These are phyloP conservation scores for Cheiracanthium punctorium DNA, from an alignment of 2,888 invertebrate species.

Conservation along the genomic window DNA sequence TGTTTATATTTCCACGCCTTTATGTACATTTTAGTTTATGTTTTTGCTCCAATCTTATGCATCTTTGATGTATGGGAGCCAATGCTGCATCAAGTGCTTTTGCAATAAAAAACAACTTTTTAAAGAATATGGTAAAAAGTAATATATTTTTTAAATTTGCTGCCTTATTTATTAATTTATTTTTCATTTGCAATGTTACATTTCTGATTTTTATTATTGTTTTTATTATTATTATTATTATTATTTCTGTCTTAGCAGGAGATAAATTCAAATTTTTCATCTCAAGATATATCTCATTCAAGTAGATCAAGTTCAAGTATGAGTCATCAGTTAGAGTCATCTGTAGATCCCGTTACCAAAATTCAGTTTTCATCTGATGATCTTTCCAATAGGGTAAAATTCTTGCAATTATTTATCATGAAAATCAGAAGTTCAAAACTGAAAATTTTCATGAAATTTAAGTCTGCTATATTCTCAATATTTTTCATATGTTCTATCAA, in stretches of 20 bases:
- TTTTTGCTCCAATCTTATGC: too few relatives aligned
- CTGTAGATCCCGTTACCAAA: background rate
- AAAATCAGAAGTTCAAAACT: too few relatives aligned
- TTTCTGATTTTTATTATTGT: background rate
- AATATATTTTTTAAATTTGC: background rate
- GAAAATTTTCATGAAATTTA: too few relatives aligned
- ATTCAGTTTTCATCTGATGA: background rate
- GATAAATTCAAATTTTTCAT: constrained; percentile 18
- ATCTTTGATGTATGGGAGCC: too few relatives aligned
- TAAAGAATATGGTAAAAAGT: too few relatives aligned
- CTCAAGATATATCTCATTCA: constrained; percentile 31
- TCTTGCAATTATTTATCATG: background rate
- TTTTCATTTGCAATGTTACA: background rate
- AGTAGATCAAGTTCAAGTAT: constrained; percentile 27
- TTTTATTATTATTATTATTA: background rate
- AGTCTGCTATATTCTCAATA: too few relatives aligned
- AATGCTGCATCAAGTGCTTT: too few relatives aligned
- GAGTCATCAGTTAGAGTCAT: background rate
- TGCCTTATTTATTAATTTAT: background rate
- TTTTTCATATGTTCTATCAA: too few relatives aligned
- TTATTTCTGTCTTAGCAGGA: constrained; percentile 13
- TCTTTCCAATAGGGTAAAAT: background rate
- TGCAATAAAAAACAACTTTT: too few relatives aligned
- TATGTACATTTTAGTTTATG: too few relatives aligned
- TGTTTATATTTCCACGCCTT: too few relatives aligned